Evolutionary conservation across 2,888 invertebrate genomes (phyloP).

Genomic region (Tetragnatha montana): DNA sequence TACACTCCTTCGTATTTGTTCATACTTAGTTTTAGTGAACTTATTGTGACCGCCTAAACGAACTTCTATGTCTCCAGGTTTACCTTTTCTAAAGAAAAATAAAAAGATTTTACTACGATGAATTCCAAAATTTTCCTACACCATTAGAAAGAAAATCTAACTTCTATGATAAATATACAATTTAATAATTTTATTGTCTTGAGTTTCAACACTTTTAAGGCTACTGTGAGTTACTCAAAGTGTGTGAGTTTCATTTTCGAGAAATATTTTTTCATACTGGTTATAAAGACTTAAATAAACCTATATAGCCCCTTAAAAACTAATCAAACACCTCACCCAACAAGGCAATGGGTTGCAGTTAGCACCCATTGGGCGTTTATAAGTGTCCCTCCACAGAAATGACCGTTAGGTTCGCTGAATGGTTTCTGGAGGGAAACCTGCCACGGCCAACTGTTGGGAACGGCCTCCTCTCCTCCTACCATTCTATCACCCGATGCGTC

Average conservation of each 20-base stretch:
- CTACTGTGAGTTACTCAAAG: too few relatives aligned
- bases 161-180: too few relatives aligned
- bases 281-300: too few relatives aligned
- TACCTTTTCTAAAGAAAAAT: neutral
- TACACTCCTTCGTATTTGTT: constrained; percentile 28
- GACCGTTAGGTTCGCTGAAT: constrained; percentile 59
- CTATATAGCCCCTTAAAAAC: too few relatives aligned
- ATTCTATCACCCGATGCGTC: constrained; percentile 33
- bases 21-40: constrained; percentile 6
- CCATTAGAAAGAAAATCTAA: too few relatives aligned
- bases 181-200: too few relatives aligned
- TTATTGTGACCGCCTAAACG: constrained; percentile 26
- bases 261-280: too few relatives aligned
- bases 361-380: constrained; percentile 61
- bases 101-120: neutral
- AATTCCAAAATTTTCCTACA: too few relatives aligned
- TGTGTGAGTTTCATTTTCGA: too few relatives aligned
- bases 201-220: too few relatives aligned
- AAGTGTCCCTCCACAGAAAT: constrained; percentile 66
- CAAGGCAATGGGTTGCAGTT: constrained; percentile 52
- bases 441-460: constrained; percentile 67
- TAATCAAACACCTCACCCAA: constrained; percentile 6
- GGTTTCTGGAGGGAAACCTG: constrained; percentile 52
- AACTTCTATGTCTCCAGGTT: constrained; percentile 19
- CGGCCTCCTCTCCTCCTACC: constrained; percentile 43